Percentiles rank a stretch among this genome's conserved stretches.
phyloP scores from a whole-genome alignment of 2,888 invertebrate genomes.

The Acanthosepion lycidas region DNA sequence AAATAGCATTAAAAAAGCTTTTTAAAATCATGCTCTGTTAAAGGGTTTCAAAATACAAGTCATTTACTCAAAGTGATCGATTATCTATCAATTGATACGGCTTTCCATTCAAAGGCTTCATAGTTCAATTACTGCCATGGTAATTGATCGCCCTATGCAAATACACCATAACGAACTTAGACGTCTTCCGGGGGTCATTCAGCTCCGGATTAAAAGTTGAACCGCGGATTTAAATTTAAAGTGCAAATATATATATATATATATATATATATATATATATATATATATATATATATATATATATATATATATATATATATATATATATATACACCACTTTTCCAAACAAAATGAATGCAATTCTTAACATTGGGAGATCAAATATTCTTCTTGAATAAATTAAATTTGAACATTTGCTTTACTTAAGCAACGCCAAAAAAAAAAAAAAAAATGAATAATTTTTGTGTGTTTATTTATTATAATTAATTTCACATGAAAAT shows the following conservation, averaged over 20 bases:
- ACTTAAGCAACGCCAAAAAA: neutral
- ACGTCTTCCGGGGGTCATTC: neutral
- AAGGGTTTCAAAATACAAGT: neutral
- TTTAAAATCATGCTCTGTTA: neutral
- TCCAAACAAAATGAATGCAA: neutral
- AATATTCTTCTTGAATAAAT: neutral
- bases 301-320: no score
- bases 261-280: no score
- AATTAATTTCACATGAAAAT: neutral
- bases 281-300: no score
- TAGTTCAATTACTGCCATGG: neutral
- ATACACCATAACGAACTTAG: neutral
- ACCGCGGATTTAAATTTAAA: neutral
- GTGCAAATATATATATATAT: no score
- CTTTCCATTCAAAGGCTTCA: neutral
- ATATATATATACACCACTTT: rapidly evolving
- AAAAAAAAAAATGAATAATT: neutral
- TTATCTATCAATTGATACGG: neutral
- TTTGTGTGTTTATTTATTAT: neutral
- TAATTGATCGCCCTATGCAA: neutral
- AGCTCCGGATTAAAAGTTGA: neutral
- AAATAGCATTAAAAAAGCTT: neutral
- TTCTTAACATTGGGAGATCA: neutral
- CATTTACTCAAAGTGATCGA: neutral
- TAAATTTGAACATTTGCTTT: neutral